Evolutionary conservation across 2,888 invertebrate genomes (phyloP), one percentile per base, ranked within the genome.

Genomic region (Carabus problematicus): DNA sequence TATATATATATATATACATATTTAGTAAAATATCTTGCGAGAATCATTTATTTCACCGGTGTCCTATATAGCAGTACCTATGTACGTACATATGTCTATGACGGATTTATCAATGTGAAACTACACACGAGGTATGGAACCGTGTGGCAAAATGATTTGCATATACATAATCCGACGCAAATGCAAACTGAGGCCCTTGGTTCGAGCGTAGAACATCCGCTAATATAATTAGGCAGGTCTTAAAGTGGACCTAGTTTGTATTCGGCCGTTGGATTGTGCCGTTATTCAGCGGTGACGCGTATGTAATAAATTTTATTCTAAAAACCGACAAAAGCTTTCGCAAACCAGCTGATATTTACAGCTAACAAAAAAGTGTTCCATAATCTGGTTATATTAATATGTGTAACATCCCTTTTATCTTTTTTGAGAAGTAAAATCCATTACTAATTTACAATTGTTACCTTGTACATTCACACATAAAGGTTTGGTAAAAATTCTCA

Each of bases 181-280:
- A 61, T 61, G 61, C 47, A 61, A 47, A 61, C 61, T 41, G 45
- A 43, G 39, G 39, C 14, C 47, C 29, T 29, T 29, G 45, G 45
- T 61, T 18, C 19, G 16, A 19, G 45, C 12, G 47, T 29, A 61
- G 14, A 45, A 3, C 47, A 45, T 61, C 42, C 47, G 47, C 45
- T 61, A 61, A 61, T 47, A 61, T 61, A 61, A 61, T 61, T 61
- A 47, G 43, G 45, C 18, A 7, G 61, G 19, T 61, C 47, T 47
- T 61, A 47, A 61, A 61, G 19, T 61, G 61, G 61, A 61, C 61
- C 61, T 61, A 45, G 61, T 61, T 61, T 45, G 47, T 45, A 58
- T 58, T 58, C 58, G 58, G 58, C 41, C 41, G 41, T 58, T 39
- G 39, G 41, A 58, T 58, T 58, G 58, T 58, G 58, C 58, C 58